Conservation (phyloP, 2,888 invertebrate species). For the Entomobrya proxima region DNA sequence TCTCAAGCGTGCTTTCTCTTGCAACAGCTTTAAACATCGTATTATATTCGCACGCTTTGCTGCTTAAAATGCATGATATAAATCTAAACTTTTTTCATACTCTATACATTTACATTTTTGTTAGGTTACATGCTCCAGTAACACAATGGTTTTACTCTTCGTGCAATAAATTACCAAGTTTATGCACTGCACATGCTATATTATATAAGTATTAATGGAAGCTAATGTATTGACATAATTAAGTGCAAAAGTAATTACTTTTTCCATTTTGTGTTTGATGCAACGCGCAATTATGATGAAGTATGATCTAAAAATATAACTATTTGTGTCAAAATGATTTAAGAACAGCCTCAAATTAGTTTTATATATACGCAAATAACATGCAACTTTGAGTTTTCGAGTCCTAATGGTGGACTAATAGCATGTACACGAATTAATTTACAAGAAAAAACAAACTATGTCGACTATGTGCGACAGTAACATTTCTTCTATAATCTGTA, state of each 20-base stretch:
- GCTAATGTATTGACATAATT: slow-evolving; percentile 19
- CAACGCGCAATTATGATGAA: background rate
- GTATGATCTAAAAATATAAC: no score
- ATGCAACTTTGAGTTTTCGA: no score
- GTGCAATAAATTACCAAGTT: background rate
- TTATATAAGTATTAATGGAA: background rate
- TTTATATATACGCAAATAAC: no score
- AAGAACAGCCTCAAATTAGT: no score
- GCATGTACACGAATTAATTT: no score
- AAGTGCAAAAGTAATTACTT: slow-evolving; percentile 38
- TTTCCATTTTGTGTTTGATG: background rate
- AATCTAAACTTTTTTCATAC: background rate
- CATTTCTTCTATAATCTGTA: no score
- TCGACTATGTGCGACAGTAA: no score
- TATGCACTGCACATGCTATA: background rate
- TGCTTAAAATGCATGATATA: background rate
- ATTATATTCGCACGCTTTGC: background rate
- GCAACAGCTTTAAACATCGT: background rate
- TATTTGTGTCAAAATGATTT: background rate
- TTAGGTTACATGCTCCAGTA: background rate
- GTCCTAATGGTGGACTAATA: no score
- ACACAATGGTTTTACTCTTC: background rate
- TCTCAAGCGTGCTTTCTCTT: background rate
- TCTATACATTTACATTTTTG: background rate
- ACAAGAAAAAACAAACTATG: no score